These are phyloP conservation scores for Paragorgia papillata DNA, from an alignment of 92 coral and sea anemone genomes.

Conservation along the genomic window DNA sequence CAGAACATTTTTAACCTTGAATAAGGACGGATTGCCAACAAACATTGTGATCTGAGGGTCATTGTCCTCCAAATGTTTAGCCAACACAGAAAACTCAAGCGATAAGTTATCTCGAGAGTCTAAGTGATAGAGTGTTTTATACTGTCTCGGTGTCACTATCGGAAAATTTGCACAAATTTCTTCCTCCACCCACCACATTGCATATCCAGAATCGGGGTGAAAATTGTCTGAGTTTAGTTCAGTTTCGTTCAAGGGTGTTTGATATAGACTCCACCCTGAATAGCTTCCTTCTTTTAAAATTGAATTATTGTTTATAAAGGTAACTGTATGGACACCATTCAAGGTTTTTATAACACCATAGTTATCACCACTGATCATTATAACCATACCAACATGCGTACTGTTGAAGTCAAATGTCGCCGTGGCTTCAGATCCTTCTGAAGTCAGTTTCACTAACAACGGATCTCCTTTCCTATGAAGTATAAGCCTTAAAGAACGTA, in stretches of 20 bases:
- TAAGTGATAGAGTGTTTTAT: conserved; percentile 66
- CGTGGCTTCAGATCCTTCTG: conserved; percentile 5
- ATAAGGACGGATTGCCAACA: conserved; percentile 74
- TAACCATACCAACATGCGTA: conserved; percentile 50
- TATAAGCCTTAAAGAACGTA: conserved; percentile 61
- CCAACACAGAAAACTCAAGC: conserved; percentile 62
- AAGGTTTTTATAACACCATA: conserved; percentile 55
- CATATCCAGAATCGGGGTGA: conserved; percentile 34
- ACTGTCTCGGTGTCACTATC: conserved; percentile 52
- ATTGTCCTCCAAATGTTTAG: conserved; percentile 41
- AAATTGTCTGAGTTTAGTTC: conserved; percentile 32
- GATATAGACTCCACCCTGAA: conserved; percentile 65
- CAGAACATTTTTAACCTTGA: conserved; percentile 52
- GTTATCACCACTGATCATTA: conserved; percentile 39
- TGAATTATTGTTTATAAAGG: conserved; percentile 25
- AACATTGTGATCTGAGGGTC: conserved; percentile 51
- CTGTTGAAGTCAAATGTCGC: conserved; percentile 48
- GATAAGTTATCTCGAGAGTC: conserved; percentile 77
- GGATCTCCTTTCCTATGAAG: conserved; percentile 26
- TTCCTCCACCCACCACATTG: conserved; percentile 87
- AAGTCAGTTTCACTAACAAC: conserved; percentile 2
- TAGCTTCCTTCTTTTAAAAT: conserved; percentile 46
- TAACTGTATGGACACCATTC: conserved; percentile 21
- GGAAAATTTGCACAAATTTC: conserved; percentile 74
- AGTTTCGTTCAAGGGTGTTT: conserved; percentile 25